Evolutionary conservation across 2,888 invertebrate genomes (phyloP), one percentile per base, ranked within the genome.

Genomic region (Drosophila leonis): DNA sequence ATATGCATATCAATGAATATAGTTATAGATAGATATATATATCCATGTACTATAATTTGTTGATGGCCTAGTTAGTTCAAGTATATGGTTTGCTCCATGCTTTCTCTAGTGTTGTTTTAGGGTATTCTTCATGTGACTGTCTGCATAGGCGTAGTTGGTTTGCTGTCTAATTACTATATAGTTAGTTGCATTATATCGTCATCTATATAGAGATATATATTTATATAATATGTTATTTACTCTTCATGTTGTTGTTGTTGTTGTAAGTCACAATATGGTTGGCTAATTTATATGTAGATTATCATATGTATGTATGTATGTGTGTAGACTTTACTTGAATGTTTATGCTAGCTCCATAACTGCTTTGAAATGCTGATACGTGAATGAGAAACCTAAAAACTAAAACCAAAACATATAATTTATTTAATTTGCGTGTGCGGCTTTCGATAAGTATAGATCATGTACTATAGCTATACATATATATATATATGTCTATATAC

Each of bases 221-320:
- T 33, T 74, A 56, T 52, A 41, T 56, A 4, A 24, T 59, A 69
- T 56, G 57, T 33, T 48, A 29, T 44, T 67, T 63, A 39, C 54
- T 72, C n/a, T 61, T 68, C 37, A 24, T 39, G 52, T 9, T 44
- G 24, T n/a, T 37, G 59, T 42, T 75, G 41, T 68, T 83, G 74
- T 66, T 72, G 82, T 84, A 84, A 84, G 84, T 84, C 84, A 84
- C 84, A 84, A 89, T 84, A 89, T 79, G 84, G 84, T 87, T 84
- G 88, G 84, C 89, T 84, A 84, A 84, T 82, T 76, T 64, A 68
- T 70, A 24, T 13, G 24, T 44, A 55, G 75, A 42, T 54, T 54
- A 54, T 24, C 24, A 57, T 73, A 29, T 69, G 41, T 70, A 59
- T 65, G 33, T 65, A 27, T n/a, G 57, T 66, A 29, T 65, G 24